Conservation (phyloP, 2,888 invertebrate species). For the Cosmorhoe ocellata region DNA sequence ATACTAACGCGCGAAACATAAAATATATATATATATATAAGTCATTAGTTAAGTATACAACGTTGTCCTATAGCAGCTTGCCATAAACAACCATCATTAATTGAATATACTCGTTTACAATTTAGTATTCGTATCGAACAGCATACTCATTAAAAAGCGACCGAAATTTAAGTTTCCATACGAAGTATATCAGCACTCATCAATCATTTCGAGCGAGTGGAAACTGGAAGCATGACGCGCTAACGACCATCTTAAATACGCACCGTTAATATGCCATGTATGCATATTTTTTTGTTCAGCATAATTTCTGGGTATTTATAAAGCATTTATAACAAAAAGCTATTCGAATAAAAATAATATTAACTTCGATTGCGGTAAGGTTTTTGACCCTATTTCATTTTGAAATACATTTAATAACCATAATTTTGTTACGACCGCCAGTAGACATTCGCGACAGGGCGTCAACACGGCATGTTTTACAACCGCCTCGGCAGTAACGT, state of each 20-base stretch:
- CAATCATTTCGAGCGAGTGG: constrained; percentile 25
- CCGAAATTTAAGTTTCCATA: constrained; percentile 19
- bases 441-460: constrained; percentile 7
- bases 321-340: too few species aligned
- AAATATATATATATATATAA: too few species aligned
- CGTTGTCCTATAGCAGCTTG: too few species aligned
- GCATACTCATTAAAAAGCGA: constrained; percentile 13
- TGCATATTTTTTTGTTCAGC: background rate
- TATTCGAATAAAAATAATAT: too few species aligned
- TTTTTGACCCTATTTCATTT: too few species aligned
- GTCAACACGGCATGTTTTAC: constrained; percentile 18
- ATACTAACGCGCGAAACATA: too few species aligned
- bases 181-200: constrained; percentile 25
- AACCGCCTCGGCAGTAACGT: constrained; percentile 18
- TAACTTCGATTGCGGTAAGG: too few species aligned
- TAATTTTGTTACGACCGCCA: constrained; percentile 3
- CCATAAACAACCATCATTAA: too few species aligned
- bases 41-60: too few species aligned
- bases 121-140: background rate
- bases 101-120: too few species aligned
- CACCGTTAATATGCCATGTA: background rate
- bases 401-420: background rate
- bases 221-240: constrained; percentile 22
- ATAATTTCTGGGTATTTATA: too few species aligned
- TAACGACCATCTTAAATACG: constrained; percentile 11